phyloP scores from a whole-genome alignment of 2,113 vertebrate species.

The Nestor notabilis region DNA sequence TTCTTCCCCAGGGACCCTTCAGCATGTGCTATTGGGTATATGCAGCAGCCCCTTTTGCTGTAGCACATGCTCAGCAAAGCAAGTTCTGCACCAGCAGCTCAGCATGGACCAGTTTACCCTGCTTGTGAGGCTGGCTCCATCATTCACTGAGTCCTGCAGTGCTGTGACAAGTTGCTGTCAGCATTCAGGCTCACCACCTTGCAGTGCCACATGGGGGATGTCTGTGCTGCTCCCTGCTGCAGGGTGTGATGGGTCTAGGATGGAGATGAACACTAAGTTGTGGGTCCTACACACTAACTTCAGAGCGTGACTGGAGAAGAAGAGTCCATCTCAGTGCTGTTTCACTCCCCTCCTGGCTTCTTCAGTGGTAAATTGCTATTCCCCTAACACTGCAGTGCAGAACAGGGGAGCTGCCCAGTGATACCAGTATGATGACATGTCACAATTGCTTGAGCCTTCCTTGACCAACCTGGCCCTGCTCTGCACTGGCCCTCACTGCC shows the following conservation, averaged over 20 bases:
- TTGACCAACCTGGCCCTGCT: neutral
- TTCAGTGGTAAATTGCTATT: neutral
- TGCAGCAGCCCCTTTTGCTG: neutral
- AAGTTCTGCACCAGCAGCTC: neutral
- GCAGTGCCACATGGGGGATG: neutral
- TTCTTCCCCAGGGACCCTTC: neutral
- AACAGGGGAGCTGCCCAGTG: neutral
- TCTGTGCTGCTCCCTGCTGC: rapidly evolving
- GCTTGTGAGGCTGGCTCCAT: neutral
- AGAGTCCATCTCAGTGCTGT: neutral
- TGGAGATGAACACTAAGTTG: rapidly evolving
- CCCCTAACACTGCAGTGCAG: neutral
- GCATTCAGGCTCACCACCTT: neutral
- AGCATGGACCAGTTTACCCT: neutral
- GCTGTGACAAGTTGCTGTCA: neutral
- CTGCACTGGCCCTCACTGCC: rapidly evolving
- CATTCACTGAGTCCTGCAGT: neutral
- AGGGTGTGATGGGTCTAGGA: neutral
- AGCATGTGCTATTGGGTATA: neutral
- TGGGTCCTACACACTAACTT: neutral
- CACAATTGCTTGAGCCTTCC: neutral
- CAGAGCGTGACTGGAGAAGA: neutral
- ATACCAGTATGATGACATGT: neutral
- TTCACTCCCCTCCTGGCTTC: neutral
- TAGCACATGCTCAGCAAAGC: neutral